Evolutionary conservation across 2,113 vertebrate species (phyloP).

Genomic region (Myotis lucifugus): DNA sequence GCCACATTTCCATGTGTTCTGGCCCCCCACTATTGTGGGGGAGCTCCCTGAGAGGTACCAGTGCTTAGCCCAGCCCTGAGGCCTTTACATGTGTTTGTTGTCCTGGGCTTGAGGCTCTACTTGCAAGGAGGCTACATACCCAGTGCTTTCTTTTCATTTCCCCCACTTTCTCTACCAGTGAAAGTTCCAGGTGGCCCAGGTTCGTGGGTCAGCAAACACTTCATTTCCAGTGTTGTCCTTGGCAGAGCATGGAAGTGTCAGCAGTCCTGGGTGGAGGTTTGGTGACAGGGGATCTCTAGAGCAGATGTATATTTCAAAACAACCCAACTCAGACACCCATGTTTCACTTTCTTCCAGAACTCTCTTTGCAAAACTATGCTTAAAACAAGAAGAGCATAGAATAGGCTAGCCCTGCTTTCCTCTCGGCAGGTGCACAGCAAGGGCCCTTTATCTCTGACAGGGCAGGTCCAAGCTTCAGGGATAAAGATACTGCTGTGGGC

Average conservation of each 20-base stretch:
- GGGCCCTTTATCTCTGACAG: conserved; percentile 19
- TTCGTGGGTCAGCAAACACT: background rate
- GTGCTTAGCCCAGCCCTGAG: fast-evolving
- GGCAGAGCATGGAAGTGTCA: background rate
- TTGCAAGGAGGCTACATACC: background rate
- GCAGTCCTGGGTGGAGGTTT: background rate
- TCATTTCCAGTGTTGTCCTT: background rate
- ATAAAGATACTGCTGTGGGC: background rate
- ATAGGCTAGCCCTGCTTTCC: background rate
- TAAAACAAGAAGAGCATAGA: background rate
- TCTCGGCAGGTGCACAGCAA: conserved; percentile 60
- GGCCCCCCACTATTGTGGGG: background rate
- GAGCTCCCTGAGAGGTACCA: background rate
- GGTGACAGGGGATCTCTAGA: background rate
- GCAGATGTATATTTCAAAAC: background rate
- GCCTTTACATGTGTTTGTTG: background rate
- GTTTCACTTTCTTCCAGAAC: conserved; percentile 22
- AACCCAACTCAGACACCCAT: background rate
- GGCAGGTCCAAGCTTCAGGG: background rate
- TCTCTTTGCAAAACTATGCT: conserved; percentile 50
- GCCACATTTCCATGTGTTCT: background rate
- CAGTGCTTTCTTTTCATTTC: background rate
- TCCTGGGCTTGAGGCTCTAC: background rate
- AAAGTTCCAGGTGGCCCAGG: background rate
- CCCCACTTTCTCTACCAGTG: background rate